Base-by-base conservation (phyloP, 2,113 vertebrate genomes). In the Aptenodytes patagonicus region DNA sequence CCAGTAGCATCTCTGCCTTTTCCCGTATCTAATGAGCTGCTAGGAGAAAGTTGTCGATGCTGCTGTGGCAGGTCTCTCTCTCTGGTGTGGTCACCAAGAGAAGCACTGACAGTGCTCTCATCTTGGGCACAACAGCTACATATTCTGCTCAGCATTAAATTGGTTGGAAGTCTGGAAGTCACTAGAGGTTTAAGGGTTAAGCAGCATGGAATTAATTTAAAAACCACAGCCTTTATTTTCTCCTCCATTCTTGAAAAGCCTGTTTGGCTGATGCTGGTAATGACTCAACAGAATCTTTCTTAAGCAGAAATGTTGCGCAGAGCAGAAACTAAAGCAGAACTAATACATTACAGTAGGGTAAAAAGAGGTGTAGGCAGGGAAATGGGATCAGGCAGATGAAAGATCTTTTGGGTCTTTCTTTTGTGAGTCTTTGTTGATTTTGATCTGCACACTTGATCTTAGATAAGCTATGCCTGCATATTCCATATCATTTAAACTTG, bases 261-360 rank as follows among this genome's bases (percentile, higher is more conserved):
- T 96, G 97, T 97, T 97, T 96, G 89, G 91, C 95, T 94, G 93
- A 96, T 80, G 91, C 72, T 86, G 88, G 89, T 96, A 93, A 87
- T 97, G 96, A 96, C 96, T 97, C 97, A 97, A 97, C 95, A 97
- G 94, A 97, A 96, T 95, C 85, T 94, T 95, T 96, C 92, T 90
- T 78, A 93, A 95, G 94, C 89, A 97, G 93, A 93, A 89, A 68
- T 3, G 72, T 84, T 91, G 81, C 9, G 5, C 58, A 52, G 92
- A 83, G 91, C 69, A 96, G 90, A 97, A 96, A 96, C 89, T 90
- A 92, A 97, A 92, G 88, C 76, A 94, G 92, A 95, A 80, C 49
- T 51, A 93, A 87, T 83, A 66, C 72, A 79, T 90, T 88, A 69
- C 62, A 78, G 36, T 52, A 85, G 47, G 34, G 42, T 77, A 79